Conservation (phyloP, 1,140 invertebrate genomes). For the Brachystomella parvula region DNA sequence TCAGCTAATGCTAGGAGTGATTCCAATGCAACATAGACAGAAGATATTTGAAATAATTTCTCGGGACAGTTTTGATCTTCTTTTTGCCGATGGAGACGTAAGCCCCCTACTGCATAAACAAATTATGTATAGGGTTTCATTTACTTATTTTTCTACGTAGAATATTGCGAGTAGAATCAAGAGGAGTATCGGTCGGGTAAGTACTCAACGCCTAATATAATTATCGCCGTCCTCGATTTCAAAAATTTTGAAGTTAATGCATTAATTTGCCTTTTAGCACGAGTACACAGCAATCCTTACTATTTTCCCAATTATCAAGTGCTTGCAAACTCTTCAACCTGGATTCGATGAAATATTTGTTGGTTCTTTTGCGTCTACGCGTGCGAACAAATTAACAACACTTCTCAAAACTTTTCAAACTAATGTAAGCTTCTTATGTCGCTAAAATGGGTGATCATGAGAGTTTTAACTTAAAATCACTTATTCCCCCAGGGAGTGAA, state of each 20-base stretch:
- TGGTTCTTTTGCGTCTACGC: conserved; percentile 52
- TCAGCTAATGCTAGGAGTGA: conserved; percentile 69
- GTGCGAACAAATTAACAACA: conserved; percentile 62
- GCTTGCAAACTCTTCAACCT: conserved; percentile 67
- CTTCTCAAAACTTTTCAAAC: conserved; percentile 65
- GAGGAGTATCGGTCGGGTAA: conserved; percentile 65
- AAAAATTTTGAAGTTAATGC: too few species aligned
- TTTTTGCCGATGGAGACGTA: conserved; percentile 77
- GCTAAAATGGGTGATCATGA: neutral
- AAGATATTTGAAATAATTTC: conserved; percentile 78
- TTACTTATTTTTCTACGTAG: conserved; percentile 44
- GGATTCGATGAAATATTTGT: conserved; percentile 73
- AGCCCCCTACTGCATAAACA: conserved; percentile 4
- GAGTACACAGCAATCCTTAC: conserved; percentile 75
- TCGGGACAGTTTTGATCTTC: conserved; percentile 70
- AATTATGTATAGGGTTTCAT: neutral
- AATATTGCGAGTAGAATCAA: conserved; percentile 67
- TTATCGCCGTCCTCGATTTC: too few species aligned
- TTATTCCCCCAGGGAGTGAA: conserved; percentile 60
- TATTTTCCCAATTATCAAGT: conserved; percentile 77
- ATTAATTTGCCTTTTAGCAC: too few species aligned
- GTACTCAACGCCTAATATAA: too few species aligned
- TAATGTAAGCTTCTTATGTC: conserved; percentile 51
- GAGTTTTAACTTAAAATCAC: neutral
- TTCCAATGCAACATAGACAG: conserved; percentile 68